These are phyloP conservation scores for Phrynocephalus guinanensis DNA, from an alignment of 2,797 vertebrate species.

Conservation along the genomic window DNA sequence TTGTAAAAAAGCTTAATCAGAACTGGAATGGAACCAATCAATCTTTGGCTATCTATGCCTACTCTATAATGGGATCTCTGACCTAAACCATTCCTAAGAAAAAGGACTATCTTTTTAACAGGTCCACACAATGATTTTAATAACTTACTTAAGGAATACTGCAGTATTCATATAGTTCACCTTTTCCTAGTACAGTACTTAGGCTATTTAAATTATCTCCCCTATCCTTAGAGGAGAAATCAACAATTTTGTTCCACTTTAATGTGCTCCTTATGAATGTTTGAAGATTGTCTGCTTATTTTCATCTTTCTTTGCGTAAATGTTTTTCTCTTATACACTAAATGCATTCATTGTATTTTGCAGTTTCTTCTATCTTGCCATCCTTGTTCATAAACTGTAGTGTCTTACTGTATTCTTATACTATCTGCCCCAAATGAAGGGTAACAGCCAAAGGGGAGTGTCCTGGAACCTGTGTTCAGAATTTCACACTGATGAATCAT, in stretches of 20 bases:
- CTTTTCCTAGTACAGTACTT: neutral
- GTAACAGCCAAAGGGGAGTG: neutral
- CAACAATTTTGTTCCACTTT: neutral
- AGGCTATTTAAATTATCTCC: neutral
- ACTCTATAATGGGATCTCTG: neutral
- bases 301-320: neutral
- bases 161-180: neutral
- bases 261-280: neutral
- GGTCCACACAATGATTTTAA: conserved; percentile 1
- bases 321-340: neutral
- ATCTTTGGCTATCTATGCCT: neutral
- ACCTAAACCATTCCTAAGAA: neutral
- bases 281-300: neutral
- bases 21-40: neutral
- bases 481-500: neutral
- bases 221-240: neutral
- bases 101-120: neutral
- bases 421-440: neutral
- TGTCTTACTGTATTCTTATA: neutral
- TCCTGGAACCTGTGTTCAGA: neutral
- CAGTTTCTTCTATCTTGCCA: neutral
- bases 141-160: neutral
- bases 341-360: neutral
- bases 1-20: conserved; percentile 2
- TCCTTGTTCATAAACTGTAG: neutral